Evolutionary conservation across 2,888 invertebrate genomes (phyloP).

Genomic region (Brassicogethes aeneus): DNA sequence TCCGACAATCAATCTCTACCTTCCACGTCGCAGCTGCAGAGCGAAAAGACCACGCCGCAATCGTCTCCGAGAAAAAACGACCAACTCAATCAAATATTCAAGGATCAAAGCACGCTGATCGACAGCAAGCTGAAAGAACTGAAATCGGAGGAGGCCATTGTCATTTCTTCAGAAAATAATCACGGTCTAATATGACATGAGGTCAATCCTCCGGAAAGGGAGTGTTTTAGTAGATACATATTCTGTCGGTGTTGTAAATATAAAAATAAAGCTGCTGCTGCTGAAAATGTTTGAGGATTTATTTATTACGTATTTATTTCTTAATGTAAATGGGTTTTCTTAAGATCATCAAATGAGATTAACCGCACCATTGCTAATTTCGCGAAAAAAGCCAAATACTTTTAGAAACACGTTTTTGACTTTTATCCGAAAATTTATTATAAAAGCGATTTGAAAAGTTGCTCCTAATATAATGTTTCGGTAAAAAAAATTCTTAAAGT

Average conservation of each 20-base stretch:
- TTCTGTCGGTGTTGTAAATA: conserved; percentile 43
- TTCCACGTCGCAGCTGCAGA: conserved; percentile 35
- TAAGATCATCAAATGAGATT: no score
- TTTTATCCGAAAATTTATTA: no score
- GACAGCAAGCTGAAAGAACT: conserved; percentile 23
- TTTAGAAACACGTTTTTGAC: no score
- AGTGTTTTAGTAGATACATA: conserved; percentile 38
- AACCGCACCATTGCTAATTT: no score
- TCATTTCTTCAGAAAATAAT: conserved; percentile 22
- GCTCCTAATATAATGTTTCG: no score
- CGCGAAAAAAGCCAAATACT: no score
- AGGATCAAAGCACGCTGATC: conserved; percentile 5
- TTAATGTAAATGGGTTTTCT: no score
- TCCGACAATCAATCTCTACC: conserved; percentile 33
- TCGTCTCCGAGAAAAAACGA: conserved; percentile 11
- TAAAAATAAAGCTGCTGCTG: conserved; percentile 34
- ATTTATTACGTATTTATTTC: conserved; percentile 24
- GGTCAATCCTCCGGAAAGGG: conserved; percentile 33
- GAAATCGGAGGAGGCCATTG: conserved; percentile 24
- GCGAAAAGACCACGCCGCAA: conserved; percentile 16
- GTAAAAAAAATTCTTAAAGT: no score
- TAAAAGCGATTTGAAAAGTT: no score
- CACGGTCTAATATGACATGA: conserved; percentile 37
- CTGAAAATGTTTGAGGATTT: conserved; percentile 33
- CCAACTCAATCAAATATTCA: conserved; percentile 7